Percentiles rank a stretch among this genome's conserved stretches.
phyloP scores from a whole-genome alignment of 2,888 invertebrate genomes.

The Dasysyrphus albostriatus region DNA sequence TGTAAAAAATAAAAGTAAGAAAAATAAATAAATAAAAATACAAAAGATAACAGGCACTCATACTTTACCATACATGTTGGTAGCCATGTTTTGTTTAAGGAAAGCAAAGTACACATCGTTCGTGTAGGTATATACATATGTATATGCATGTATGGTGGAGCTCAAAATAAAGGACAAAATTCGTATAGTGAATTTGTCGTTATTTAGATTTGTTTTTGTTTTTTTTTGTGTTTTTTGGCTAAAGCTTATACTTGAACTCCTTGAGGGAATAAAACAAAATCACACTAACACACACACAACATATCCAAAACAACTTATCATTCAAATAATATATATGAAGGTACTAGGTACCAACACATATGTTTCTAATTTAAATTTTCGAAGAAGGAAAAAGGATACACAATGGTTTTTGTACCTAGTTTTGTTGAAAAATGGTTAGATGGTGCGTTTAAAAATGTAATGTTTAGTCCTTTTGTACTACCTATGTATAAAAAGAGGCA shows the following conservation, averaged over 20 bases:
- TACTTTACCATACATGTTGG: constrained; percentile 20
- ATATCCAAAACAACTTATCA: neutral
- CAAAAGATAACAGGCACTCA: constrained; percentile 61
- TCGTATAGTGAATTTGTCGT: constrained; percentile 52
- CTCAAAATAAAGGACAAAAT: constrained; percentile 36
- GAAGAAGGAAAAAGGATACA: constrained; percentile 20
- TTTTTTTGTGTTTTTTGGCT: constrained; percentile 4
- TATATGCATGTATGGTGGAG: neutral
- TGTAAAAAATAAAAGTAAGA: constrained; percentile 13
- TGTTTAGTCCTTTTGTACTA: constrained; percentile 44
- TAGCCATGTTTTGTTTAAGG: constrained; percentile 17
- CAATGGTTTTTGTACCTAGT: constrained; percentile 41
- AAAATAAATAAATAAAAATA: constrained; percentile 8
- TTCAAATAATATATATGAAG: neutral
- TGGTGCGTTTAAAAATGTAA: constrained; percentile 57
- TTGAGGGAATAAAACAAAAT: constrained; percentile 38
- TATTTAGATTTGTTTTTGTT: constrained; percentile 46
- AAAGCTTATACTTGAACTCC: constrained; percentile 41
- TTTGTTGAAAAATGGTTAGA: constrained; percentile 33
- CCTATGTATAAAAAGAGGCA: constrained; percentile 7
- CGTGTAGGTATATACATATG: neutral
- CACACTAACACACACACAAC: neutral
- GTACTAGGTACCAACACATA: constrained; percentile 11
- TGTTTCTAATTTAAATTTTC: constrained; percentile 61
- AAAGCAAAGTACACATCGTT: neutral